Evolutionary conservation across 2,888 invertebrate genomes (phyloP).

Genomic region (Microplitis deprimator): DNA sequence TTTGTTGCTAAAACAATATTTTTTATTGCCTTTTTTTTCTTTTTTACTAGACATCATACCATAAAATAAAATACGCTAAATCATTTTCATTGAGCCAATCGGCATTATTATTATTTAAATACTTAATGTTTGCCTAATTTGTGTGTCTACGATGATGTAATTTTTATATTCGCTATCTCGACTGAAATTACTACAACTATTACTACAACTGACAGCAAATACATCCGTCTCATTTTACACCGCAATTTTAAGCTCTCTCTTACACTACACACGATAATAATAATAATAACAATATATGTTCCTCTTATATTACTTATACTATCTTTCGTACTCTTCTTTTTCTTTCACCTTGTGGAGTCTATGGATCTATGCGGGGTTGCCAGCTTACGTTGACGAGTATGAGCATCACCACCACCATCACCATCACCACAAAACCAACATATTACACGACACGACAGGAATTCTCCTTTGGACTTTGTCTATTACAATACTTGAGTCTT

Average conservation of each 20-base stretch:
- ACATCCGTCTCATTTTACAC: conserved; percentile 22
- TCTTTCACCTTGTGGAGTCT: conserved; percentile 37
- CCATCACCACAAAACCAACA: too few relatives aligned
- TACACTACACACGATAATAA: neutral
- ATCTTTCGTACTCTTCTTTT: conserved; percentile 7
- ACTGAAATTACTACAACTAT: neutral
- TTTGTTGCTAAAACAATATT: neutral
- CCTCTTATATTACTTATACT: neutral
- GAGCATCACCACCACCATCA: neutral
- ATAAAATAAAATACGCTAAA: neutral
- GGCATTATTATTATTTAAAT: conserved; percentile 2
- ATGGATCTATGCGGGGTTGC: conserved; percentile 60
- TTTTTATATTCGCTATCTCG: neutral
- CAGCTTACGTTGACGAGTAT: conserved; percentile 35
- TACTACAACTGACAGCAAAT: conserved; percentile 7
- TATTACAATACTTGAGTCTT: neutral
- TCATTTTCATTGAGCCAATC: neutral
- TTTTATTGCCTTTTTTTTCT: neutral
- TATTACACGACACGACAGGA: conserved; percentile 12
- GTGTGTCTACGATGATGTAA: neutral
- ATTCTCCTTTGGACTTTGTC: conserved; percentile 26
- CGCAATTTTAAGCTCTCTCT: conserved; percentile 16
- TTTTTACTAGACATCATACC: too few relatives aligned
- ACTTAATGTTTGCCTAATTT: neutral
- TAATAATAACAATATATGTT: neutral